Evolutionary conservation across 2,113 vertebrate genomes (phyloP).

Genomic region (Aix galericulata): DNA sequence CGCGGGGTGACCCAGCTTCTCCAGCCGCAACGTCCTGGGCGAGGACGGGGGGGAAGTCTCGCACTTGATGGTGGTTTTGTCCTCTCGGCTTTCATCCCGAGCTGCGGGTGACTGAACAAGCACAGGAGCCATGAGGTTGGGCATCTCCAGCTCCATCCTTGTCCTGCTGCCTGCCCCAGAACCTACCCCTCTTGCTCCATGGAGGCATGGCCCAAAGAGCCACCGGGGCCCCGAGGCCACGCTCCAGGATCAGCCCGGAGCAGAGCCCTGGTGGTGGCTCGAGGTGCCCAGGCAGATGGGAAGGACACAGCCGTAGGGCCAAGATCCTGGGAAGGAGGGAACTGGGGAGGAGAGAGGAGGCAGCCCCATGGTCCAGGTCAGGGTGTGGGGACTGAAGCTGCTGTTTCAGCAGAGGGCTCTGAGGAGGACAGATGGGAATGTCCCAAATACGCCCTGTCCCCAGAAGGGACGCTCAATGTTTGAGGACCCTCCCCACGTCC

Average conservation of each 20-base stretch:
- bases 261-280: constrained; percentile 55
- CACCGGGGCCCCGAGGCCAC: constrained; percentile 32
- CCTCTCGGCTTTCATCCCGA: constrained; percentile 88
- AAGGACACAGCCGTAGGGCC: neutral
- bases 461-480: neutral
- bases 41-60: constrained; percentile 96
- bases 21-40: constrained; percentile 88
- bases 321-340: constrained; percentile 20
- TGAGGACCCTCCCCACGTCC: constrained; percentile 44
- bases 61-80: constrained; percentile 98
- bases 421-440: constrained; percentile 43
- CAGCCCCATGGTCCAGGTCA: constrained; percentile 13
- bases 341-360: constrained; percentile 16
- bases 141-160: constrained; percentile 32
- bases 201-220: constrained; percentile 62
- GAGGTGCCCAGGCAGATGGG: constrained; percentile 13
- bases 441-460: constrained; percentile 29
- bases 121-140: constrained; percentile 56
- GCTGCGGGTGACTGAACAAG: constrained; percentile 89
- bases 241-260: constrained; percentile 20
- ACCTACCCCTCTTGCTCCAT: constrained; percentile 46
- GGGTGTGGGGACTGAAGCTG: constrained; percentile 17
- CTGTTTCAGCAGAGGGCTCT: constrained; percentile 13
- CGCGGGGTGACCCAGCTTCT: constrained; percentile 88
- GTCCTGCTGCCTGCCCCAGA: constrained; percentile 61